phyloP scores from a whole-genome alignment of 2,113 vertebrate genomes.

The Capreolus pygargus region DNA sequence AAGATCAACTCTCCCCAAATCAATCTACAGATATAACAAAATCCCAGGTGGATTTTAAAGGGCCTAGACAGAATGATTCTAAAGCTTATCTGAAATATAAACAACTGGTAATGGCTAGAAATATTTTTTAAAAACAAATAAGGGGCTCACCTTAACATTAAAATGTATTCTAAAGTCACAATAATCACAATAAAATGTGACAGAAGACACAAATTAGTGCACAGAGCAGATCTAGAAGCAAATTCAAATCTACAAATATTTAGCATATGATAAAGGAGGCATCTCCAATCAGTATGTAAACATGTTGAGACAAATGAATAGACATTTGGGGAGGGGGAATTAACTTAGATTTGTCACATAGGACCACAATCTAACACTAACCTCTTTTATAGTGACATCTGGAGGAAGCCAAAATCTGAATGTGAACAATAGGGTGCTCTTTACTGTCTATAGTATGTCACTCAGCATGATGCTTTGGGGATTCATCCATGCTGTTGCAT shows the following conservation, averaged over 20 bases:
- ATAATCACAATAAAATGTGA: neutral
- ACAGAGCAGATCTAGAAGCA: neutral
- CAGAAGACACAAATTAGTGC: slow-evolving; percentile 12
- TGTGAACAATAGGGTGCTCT: neutral
- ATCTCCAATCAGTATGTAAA: neutral
- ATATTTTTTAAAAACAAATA: neutral
- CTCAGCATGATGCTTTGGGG: neutral
- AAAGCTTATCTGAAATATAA: neutral
- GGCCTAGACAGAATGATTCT: neutral
- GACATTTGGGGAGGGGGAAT: neutral
- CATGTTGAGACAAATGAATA: slow-evolving; percentile 20
- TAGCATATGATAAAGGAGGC: neutral
- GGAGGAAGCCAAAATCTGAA: neutral
- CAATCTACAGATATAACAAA: neutral
- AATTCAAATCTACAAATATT: slow-evolving; percentile 19
- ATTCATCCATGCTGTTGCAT: neutral
- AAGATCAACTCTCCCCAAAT: neutral
- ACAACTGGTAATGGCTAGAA: neutral
- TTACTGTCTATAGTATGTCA: neutral
- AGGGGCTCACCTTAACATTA: neutral
- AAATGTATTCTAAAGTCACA: slow-evolving; percentile 29
- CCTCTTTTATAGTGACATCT: neutral
- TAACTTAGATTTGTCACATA: neutral
- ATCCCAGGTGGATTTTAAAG: neutral
- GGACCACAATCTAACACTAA: neutral